Base-by-base conservation (phyloP, 64 coral and sea anemone genomes). In the Dendrophyllia cribrosa region DNA sequence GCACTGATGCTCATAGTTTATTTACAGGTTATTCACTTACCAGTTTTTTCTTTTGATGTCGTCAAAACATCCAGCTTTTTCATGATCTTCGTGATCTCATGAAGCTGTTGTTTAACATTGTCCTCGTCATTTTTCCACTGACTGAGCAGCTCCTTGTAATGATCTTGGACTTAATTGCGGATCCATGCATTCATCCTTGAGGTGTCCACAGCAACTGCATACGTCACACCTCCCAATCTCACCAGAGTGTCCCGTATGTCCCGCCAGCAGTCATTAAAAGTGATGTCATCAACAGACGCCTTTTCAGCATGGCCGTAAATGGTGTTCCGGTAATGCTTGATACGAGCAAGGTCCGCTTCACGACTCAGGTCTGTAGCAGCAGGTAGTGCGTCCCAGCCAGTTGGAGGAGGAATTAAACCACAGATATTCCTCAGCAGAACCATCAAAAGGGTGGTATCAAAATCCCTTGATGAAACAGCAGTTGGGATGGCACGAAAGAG, bases 281-380 rank as follows among this genome's bases (percentile, higher is more conserved):
- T 50, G 9, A n/a, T 12, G 10, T 66, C 67, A 69, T 49, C 17
- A 5, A 86, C 63, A 51, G 44, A 49, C 3, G 63, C 50, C 13
- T 16, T 50, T 12, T 70, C 21, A 34, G 50, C 51, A 19, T 90
- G 88, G 6, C 25, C 88, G 14, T 69, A 90, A 3, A 90, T 34
- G 5, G 34, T 5, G 14, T 90, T 90, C 20, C 88, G 44, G 59
- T 51, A 90, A 50, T 71, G 50, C 49, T 90, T 90, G 9, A 90
- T 24, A 43, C 88, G 74, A 0, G 45, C 60, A 6, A 90, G 9
- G 16, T 90, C 59, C 10, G 88, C 88, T 81, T 90, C 88, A n/a
- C 11, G 76, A 25, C 55, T 69, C 4, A 22, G 20, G 66, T 90
- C 88, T 10, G 19, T 81, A 26, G 17, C 20, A 17, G 4, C 25